These are phyloP conservation scores for Ooceraea biroi DNA, from an alignment of 1,140 invertebrate species.

Conservation along the genomic window DNA sequence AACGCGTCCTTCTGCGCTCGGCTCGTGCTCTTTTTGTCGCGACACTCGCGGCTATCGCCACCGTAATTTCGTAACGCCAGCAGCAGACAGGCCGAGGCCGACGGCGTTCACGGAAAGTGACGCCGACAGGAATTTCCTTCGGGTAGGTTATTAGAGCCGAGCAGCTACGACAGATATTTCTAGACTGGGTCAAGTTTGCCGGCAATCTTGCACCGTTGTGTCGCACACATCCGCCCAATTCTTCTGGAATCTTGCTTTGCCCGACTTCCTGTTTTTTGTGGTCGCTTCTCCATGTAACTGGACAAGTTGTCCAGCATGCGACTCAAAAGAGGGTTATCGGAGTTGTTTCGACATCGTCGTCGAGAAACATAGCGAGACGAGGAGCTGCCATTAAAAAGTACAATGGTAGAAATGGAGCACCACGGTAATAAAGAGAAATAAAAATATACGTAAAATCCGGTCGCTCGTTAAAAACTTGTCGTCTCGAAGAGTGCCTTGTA, in stretches of 20 bases:
- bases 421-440: not conserved
- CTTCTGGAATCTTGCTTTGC: not conserved
- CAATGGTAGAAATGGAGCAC: not conserved
- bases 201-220: not conserved
- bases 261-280: not conserved
- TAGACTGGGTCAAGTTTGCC: slow-evolving; percentile 71
- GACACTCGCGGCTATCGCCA: not conserved
- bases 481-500: not conserved
- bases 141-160: slow-evolving; percentile 47
- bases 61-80: slow-evolving; percentile 60
- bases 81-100: not conserved
- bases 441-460: slow-evolving; percentile 3
- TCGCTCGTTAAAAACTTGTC: slow-evolving; percentile 6
- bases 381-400: slow-evolving; percentile 17
- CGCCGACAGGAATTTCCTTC: slow-evolving; percentile 13
- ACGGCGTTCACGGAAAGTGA: not conserved
- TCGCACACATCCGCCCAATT: not conserved
- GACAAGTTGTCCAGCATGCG: not conserved
- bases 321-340: too few relatives aligned
- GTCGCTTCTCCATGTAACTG: not conserved
- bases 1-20: not conserved
- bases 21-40: slow-evolving; percentile 16
- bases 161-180: slow-evolving; percentile 52
- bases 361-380: not conserved
- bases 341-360: not conserved